Evolutionary conservation across 2,888 invertebrate species (phyloP).

Genomic region (Automeris io): DNA sequence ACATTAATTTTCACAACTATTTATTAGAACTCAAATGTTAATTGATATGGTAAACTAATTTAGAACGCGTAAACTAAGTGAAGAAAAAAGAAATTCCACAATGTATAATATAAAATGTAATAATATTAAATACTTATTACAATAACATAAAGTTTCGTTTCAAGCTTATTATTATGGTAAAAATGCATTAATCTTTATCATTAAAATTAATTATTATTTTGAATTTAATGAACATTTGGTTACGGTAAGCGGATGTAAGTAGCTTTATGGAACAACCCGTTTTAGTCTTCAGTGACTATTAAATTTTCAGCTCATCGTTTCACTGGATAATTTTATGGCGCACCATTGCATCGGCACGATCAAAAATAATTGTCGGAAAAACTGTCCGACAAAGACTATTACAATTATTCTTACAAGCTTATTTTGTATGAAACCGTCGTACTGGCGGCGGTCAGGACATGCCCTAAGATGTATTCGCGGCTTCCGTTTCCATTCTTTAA

Average conservation of each 20-base stretch:
- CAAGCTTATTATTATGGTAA: too few relatives aligned
- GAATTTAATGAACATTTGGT: too few relatives aligned
- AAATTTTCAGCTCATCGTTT: neutral
- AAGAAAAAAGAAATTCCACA: too few relatives aligned
- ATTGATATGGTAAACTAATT: too few relatives aligned
- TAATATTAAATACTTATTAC: too few relatives aligned
- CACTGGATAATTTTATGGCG: neutral
- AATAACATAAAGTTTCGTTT: too few relatives aligned
- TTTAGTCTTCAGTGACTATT: neutral
- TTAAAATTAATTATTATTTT: too few relatives aligned
- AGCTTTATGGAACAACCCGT: neutral
- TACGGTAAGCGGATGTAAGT: constrained; percentile 1
- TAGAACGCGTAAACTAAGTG: too few relatives aligned
- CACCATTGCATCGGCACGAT: constrained; percentile 1
- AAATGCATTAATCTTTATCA: too few relatives aligned
- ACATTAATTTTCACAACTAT: too few relatives aligned
- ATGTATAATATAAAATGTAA: too few relatives aligned
- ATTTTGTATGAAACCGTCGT: constrained; percentile 31
- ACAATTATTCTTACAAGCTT: constrained; percentile 14
- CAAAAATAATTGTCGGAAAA: constrained; percentile 6
- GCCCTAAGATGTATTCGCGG: constrained; percentile 37
- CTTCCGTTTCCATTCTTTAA: constrained; percentile 59
- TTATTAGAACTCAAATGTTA: too few relatives aligned
- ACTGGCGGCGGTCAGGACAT: constrained; percentile 25
- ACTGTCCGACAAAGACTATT: constrained; percentile 6